These are phyloP conservation scores for Camponotus floridanus DNA, from an alignment of 1,140 invertebrate species.

Conservation along the genomic window DNA sequence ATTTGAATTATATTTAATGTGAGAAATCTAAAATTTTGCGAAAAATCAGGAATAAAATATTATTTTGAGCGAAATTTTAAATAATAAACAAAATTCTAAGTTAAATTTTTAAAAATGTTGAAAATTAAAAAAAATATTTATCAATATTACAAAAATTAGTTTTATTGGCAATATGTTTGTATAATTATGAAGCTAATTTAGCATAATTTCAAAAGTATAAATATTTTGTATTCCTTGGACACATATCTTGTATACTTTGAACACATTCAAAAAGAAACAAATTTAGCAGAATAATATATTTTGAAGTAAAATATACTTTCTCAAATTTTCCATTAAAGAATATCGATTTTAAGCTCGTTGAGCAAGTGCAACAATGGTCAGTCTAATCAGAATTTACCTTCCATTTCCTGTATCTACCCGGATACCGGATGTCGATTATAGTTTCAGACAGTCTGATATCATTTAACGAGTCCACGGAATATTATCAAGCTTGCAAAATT, in stretches of 20 bases:
- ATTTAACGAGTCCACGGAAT: conserved; percentile 60
- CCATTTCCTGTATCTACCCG: conserved; percentile 44
- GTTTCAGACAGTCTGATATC: conserved; percentile 58
- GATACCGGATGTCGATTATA: conserved; percentile 60
- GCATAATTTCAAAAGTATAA: background rate
- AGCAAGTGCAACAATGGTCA: background rate
- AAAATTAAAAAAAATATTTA: background rate
- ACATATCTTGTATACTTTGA: background rate
- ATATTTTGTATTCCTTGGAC: background rate
- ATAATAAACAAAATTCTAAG: background rate
- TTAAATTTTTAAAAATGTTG: background rate
- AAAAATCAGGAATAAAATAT: background rate
- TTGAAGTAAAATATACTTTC: background rate
- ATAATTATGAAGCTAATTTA: conserved; percentile 11
- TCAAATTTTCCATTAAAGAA: background rate
- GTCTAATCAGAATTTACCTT: conserved; percentile 11
- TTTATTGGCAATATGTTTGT: background rate
- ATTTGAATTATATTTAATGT: conserved; percentile 21
- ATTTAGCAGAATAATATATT: background rate
- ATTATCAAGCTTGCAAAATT: conserved; percentile 56
- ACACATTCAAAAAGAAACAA: background rate
- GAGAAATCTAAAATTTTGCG: background rate
- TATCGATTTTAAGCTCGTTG: background rate
- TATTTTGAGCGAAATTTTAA: background rate
- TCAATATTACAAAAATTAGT: background rate